These are phyloP conservation scores for Drosophila triauraria DNA, from an alignment of 1,140 invertebrate species.

Conservation along the genomic window DNA sequence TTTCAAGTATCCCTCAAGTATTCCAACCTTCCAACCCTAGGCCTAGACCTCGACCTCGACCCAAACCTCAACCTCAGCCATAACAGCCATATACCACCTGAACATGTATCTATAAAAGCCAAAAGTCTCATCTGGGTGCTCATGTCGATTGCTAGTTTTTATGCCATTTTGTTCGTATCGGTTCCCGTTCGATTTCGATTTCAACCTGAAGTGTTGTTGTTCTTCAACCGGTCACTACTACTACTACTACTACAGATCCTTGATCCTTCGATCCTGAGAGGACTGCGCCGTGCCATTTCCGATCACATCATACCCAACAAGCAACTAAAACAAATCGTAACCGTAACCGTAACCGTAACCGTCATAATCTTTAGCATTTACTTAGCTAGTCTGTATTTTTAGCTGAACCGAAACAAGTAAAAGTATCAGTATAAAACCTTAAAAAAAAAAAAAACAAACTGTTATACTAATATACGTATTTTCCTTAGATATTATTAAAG, in stretches of 20 bases:
- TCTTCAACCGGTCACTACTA: slow-evolving; percentile 48
- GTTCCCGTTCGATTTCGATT: slow-evolving; percentile 69
- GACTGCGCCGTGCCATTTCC: slow-evolving; percentile 41
- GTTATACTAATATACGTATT: slow-evolving; percentile 42
- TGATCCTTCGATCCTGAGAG: slow-evolving; percentile 14
- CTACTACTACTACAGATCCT: background rate
- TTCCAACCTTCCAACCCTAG: slow-evolving; percentile 10
- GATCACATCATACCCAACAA: slow-evolving; percentile 49
- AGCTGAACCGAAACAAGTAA: slow-evolving; percentile 38
- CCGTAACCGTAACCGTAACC: slow-evolving; percentile 24
- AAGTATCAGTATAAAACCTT: slow-evolving; percentile 15
- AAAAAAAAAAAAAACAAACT: slow-evolving; percentile 6
- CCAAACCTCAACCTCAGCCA: slow-evolving; percentile 28
- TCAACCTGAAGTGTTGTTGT: slow-evolving; percentile 76
- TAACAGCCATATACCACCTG: slow-evolving; percentile 37
- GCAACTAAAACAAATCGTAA: slow-evolving; percentile 47
- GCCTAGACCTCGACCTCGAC: slow-evolving; percentile 11
- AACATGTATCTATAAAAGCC: slow-evolving; percentile 45
- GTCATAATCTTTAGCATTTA: slow-evolving; percentile 49
- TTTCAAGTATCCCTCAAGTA: slow-evolving; percentile 48
- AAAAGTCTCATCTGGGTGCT: slow-evolving; percentile 41
- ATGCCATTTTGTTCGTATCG: slow-evolving; percentile 54
- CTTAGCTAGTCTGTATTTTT: slow-evolving; percentile 61
- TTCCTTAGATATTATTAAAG: slow-evolving; percentile 45
- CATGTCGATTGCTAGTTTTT: slow-evolving; percentile 46